Base-by-base conservation (phyloP, 2,888 invertebrate species). In the Orthosia gothica region DNA sequence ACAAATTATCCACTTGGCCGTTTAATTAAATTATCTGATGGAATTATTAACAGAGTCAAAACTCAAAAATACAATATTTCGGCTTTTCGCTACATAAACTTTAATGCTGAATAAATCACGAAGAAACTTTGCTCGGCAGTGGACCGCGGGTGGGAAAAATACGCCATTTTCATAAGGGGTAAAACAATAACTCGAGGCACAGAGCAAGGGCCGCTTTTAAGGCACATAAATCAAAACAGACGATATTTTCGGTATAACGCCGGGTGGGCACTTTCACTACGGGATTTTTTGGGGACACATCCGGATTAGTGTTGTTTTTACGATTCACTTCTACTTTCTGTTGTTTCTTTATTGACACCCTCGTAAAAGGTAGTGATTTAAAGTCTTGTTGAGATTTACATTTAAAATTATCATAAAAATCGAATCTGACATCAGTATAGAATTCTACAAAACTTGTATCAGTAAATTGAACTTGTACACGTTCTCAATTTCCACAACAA, bases 161-260 rank as follows among this genome's bases (percentile, higher is more conserved):
- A 91, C 91, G 92, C 92, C 90, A 92, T 94, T 95, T 95, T 95
- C 95, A 93, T 95, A 95, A 95, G 93, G 93, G 93, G 93, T 93
- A 94, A 95, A 95, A 95, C 95, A 95, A 95, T 95, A 95, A 95
- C 93, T 93, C 89, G 92, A 92, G 92, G 93, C 92, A 92, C 87
- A 89, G 93, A 92, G 92, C 94, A 92, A 93, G 94, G 95, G 93
- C 93, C 93, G 94, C 92, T 94, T 95, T 95, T 94, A 94, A 94
- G 94, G 92, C 90, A 92, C 94, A 95, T 96, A 96, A 96, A 96
- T 96, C 95, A 96, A 93, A 95, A 94, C 93, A 92, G 92, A 91
- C 93, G 93, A 94, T 95, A 94, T 95, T 95, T 94, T 93, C 92
- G 90, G 92, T 90, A 91, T 90, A 92, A 90, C 92, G 92, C 90